Percentiles rank a stretch among this genome's conserved stretches.
Evolutionary conservation across 2,888 invertebrate species (phyloP).

Genomic region (Cerastis leucographa): DNA sequence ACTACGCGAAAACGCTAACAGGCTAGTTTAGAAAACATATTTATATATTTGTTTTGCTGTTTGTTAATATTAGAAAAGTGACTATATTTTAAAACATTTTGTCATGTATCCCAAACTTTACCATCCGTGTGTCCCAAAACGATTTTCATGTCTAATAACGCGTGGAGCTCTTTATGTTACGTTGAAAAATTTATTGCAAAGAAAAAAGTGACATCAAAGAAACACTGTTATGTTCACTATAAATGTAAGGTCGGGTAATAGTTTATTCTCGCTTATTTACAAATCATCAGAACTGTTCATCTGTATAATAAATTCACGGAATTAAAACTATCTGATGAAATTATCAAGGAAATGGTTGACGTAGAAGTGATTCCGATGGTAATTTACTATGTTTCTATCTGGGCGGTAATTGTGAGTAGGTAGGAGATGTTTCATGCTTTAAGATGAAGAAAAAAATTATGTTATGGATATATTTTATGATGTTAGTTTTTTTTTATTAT

Average conservation of each 20-base stretch:
- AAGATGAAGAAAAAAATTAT: conserved; percentile 50
- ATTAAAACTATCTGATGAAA: conserved; percentile 66
- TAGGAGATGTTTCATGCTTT: conserved; percentile 36
- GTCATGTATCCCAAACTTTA: conserved; percentile 8
- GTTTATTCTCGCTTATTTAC: conserved; percentile 66
- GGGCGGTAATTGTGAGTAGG: conserved; percentile 51
- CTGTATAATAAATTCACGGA: conserved; percentile 62
- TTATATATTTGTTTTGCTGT: background rate
- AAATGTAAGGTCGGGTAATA: conserved; percentile 71
- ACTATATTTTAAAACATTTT: background rate
- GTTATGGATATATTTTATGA: conserved; percentile 33
- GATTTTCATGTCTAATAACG: conserved; percentile 83
- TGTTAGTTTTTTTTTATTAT: conserved; percentile 11
- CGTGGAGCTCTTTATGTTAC: conserved; percentile 80
- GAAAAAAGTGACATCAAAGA: conserved; percentile 88
- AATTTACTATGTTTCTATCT: conserved; percentile 63
- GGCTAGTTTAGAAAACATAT: background rate
- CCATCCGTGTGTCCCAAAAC: conserved; percentile 73
- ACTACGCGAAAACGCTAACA: background rate
- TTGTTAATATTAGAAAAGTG: background rate
- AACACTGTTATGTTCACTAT: conserved; percentile 75
- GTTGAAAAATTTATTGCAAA: conserved; percentile 84
- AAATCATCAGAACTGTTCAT: conserved; percentile 66
- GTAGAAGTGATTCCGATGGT: conserved; percentile 53
- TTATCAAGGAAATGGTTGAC: conserved; percentile 67